These are phyloP conservation scores for Alethe diademata DNA, from an alignment of 2,113 vertebrate genomes.

Conservation along the genomic window DNA sequence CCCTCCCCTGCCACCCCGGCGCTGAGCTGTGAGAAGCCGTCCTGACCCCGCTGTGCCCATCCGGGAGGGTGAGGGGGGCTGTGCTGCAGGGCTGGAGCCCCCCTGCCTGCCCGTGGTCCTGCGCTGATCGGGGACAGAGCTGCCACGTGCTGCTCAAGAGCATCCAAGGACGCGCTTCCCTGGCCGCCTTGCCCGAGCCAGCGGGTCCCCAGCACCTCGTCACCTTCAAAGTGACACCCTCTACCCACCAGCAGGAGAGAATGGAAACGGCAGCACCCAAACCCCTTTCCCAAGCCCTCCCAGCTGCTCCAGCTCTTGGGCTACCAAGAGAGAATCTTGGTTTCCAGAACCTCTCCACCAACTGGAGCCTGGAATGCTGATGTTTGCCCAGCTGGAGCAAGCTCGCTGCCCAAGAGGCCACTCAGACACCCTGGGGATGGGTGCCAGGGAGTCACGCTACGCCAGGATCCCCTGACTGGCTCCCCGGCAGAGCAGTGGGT, in stretches of 20 bases:
- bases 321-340: neutral
- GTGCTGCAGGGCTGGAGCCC: neutral
- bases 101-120: neutral
- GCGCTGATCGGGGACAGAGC: neutral
- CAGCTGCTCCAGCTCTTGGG: neutral
- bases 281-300: neutral
- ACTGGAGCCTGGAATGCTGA: neutral
- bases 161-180: constrained; percentile 43
- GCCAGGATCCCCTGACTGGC: neutral
- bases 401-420: fast-evolving
- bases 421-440: neutral
- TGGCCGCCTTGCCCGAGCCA: neutral
- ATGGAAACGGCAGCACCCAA: neutral
- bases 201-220: neutral
- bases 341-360: neutral
- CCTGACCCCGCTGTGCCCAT: neutral
- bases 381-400: neutral
- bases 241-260: neutral
- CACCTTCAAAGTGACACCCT: neutral
- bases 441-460: fast-evolving
- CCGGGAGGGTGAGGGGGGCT: neutral
- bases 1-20: neutral
- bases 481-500: neutral
- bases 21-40: neutral
- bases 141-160: constrained; percentile 43